phyloP scores from a whole-genome alignment of 2,888 invertebrate species.

The Ecdyonurus torrentis region DNA sequence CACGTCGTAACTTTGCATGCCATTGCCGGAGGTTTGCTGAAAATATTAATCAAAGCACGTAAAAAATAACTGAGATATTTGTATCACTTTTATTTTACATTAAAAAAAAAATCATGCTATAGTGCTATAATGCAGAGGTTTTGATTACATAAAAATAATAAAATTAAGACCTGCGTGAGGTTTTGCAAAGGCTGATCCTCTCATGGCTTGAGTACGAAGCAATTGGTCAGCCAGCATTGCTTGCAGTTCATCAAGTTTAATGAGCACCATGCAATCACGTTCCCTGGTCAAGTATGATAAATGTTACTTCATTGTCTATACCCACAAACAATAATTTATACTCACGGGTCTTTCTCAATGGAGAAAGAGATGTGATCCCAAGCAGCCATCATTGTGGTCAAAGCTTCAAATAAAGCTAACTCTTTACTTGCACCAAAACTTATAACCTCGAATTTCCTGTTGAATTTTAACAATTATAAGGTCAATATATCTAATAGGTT shows the following conservation, averaged over 20 bases:
- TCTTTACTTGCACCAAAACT: slow-evolving; percentile 71
- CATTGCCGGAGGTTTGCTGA: slow-evolving; percentile 39
- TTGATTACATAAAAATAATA: slow-evolving; percentile 16
- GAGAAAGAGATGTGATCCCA: slow-evolving; percentile 61
- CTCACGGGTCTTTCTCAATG: slow-evolving; percentile 26
- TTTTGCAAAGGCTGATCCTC: slow-evolving; percentile 73
- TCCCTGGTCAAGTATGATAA: slow-evolving; percentile 43
- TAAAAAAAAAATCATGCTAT: no score
- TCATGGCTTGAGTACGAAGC: slow-evolving; percentile 66
- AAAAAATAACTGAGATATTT: no score
- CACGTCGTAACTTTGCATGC: slow-evolving; percentile 53
- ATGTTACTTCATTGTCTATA: no score
- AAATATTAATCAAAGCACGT: background rate
- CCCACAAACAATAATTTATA: no score
- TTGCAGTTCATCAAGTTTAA: slow-evolving; percentile 61
- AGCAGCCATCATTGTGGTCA: slow-evolving; percentile 64
- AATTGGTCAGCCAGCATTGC: slow-evolving; percentile 67
- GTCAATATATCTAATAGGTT: no score
- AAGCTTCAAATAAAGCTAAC: slow-evolving; percentile 48
- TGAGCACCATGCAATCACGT: slow-evolving; percentile 50
- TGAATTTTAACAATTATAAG: no score
- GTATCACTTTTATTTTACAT: no score
- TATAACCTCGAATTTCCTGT: slow-evolving; percentile 46
- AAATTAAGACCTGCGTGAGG: slow-evolving; percentile 49
- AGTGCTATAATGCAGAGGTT: no score